Base-by-base conservation (phyloP, 1,140 invertebrate species). In the Drosophila kikkawai region DNA sequence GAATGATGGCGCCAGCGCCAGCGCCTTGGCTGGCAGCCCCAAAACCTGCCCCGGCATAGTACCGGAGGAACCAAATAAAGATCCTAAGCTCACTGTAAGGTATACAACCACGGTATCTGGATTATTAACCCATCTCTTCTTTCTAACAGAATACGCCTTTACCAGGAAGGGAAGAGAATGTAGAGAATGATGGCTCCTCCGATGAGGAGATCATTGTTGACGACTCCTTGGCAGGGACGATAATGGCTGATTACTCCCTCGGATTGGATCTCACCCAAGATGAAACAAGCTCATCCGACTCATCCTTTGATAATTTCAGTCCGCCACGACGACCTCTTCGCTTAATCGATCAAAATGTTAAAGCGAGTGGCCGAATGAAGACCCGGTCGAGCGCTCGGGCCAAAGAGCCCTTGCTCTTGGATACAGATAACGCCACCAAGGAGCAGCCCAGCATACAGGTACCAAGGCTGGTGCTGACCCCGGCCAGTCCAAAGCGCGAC, bases 381-480 rank as follows among this genome's bases (percentile, higher is more conserved):
- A 63, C 13, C 7, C 15, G 19, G 12, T 15, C 12, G 0, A 66
- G 36, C 12, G 1, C 7, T 19, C n/a, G 44, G 7, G 0, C 15
- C 0, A 3, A 3, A 2, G 34, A 34, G 29, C 32, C 53, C 8
- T n/a, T 34, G 0, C 4, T 2, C 13, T 8, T 41, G 26, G 2
- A 15, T 19, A 7, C 12, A 5, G 51, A 60, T 1, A 19, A 42
- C 19, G 26, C 37, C 15, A 0, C 2, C 4, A n/a, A 39, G 34
- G 60, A 63, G 19, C 39, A 63, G 32, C 15, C 15, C 7, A 66
- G 57, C 13, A 44, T 66, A 15, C 57, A 66, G 19, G 0, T n/a
- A 0, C 26, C 58, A 4, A 26, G 63, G 11, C 57, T 66, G 15
- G 1, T 34, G 2, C 12, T 66, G 19, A 44, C 57, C 7, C 32